Evolutionary conservation across 2,888 invertebrate genomes (phyloP).

Genomic region (Agrochola circellaris): DNA sequence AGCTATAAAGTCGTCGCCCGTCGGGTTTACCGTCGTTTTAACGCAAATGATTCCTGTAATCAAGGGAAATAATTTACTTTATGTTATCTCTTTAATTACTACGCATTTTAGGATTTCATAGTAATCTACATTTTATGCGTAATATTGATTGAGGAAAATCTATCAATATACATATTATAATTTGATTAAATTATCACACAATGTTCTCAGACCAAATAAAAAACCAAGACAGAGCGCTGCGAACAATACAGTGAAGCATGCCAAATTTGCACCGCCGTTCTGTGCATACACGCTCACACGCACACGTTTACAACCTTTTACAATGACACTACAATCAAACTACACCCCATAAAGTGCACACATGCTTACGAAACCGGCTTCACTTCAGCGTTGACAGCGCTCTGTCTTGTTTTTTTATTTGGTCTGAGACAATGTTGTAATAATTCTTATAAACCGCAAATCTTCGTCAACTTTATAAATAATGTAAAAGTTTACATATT

Average conservation of each 20-base stretch:
- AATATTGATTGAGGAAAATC: constrained; percentile 29
- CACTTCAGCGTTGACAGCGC: no score
- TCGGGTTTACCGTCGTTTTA: constrained; percentile 19
- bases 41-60: constrained; percentile 35
- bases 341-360: no score
- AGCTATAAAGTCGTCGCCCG: constrained; percentile 12
- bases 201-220: no score
- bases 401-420: no score
- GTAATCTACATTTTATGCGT: constrained; percentile 5
- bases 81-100: constrained; percentile 15
- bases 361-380: no score
- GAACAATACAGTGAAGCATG: no score
- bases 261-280: no score
- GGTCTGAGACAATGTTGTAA: not conserved
- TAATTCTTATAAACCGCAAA: not conserved
- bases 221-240: no score
- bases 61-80: constrained; percentile 24
- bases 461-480: constrained; percentile 12
- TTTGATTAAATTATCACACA: constrained; percentile 2
- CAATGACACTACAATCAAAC: no score
- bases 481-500: constrained; percentile 8
- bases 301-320: no score
- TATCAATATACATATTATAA: constrained; percentile 17
- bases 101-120: constrained; percentile 28
- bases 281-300: no score